These are phyloP conservation scores for Muscicapa adusta DNA, from an alignment of 2,113 vertebrate genomes.

Conservation along the genomic window DNA sequence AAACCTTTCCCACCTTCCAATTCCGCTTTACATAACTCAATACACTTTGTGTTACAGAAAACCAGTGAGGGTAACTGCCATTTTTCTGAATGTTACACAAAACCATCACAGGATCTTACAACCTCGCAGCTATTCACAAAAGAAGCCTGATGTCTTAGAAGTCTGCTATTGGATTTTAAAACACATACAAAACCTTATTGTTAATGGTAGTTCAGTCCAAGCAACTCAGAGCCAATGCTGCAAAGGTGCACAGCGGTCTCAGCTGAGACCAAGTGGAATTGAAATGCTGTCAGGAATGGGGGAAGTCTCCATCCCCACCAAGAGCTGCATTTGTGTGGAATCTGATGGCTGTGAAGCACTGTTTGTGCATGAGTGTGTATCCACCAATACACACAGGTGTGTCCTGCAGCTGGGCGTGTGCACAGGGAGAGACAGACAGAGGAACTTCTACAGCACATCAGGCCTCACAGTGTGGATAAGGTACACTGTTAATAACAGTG, in stretches of 20 bases:
- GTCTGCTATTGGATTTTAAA: background rate
- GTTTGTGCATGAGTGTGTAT: fast-evolving
- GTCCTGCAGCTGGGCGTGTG: background rate
- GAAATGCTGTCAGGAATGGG: background rate
- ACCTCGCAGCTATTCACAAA: background rate
- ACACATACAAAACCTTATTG: background rate
- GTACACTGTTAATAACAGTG: background rate
- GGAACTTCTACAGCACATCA: background rate
- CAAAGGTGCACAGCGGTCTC: conserved; percentile 18
- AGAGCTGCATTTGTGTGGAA: background rate
- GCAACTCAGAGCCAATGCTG: background rate
- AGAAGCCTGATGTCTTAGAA: background rate
- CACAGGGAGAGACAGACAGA: background rate
- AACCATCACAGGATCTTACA: background rate
- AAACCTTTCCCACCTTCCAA: conserved; percentile 16
- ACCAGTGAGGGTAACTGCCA: background rate
- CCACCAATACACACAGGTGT: background rate
- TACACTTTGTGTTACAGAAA: conserved; percentile 1
- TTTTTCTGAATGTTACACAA: background rate
- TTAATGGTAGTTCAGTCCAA: background rate
- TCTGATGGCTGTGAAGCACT: background rate
- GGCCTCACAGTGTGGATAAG: background rate
- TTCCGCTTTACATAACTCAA: background rate
- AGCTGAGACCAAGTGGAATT: background rate
- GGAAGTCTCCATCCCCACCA: background rate